Conservation (phyloP, 2,113 vertebrate species). For the Megalops atlanticus region DNA sequence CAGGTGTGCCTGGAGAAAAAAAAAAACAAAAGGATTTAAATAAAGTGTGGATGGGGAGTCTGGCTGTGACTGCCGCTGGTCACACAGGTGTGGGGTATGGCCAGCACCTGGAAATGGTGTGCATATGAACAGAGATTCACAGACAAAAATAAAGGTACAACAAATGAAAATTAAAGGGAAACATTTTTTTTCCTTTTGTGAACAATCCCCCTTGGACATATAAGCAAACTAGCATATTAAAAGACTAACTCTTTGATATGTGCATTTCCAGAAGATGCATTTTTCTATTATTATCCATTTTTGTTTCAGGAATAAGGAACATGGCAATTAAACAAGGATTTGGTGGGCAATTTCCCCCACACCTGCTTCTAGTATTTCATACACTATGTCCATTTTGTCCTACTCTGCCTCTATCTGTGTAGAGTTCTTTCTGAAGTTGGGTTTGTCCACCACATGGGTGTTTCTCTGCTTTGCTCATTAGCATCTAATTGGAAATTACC, state of each 20-base stretch:
- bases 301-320: background rate
- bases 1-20: slow-evolving; percentile 38
- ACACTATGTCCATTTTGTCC: background rate
- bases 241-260: no score
- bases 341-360: background rate
- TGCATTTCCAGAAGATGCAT: no score
- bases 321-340: background rate
- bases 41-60: background rate
- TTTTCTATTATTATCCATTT: no score
- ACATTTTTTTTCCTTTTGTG: background rate
- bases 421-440: background rate
- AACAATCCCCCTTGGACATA: background rate
- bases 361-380: background rate
- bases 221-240: background rate
- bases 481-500: no score
- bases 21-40: slow-evolving; percentile 36
- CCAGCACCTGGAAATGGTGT: background rate
- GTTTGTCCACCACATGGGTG: no score
- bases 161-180: background rate
- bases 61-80: background rate
- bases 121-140: background rate
- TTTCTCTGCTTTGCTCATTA: no score
- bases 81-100: background rate
- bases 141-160: background rate
- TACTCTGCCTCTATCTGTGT: background rate